phyloP scores from a whole-genome alignment of 2,888 invertebrate species.

The Eristalis tenax region DNA sequence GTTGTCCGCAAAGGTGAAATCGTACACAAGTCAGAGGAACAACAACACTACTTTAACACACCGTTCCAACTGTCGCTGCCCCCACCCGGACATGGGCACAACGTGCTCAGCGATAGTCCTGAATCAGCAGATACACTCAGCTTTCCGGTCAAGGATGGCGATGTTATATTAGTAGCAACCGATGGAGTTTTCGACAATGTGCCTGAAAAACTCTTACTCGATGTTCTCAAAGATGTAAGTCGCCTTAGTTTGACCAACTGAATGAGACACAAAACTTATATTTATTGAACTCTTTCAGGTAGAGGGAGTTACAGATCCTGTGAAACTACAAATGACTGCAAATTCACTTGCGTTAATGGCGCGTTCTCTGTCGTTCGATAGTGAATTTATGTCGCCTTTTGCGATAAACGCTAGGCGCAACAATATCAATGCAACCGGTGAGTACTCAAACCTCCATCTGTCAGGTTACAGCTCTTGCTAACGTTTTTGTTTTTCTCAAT shows the following conservation, averaged over 20 bases:
- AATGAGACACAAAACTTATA: background rate
- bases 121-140: slow-evolving; percentile 94
- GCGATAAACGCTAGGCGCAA: slow-evolving; percentile 95
- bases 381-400: slow-evolving; percentile 97
- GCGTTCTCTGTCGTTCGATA: slow-evolving; percentile 95
- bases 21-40: slow-evolving; percentile 96
- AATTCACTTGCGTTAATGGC: slow-evolving; percentile 98
- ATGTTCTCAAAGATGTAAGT: slow-evolving; percentile 88
- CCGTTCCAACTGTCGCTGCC: slow-evolving; percentile 98
- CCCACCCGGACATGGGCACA: slow-evolving; percentile 93
- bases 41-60: slow-evolving; percentile 99
- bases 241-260: background rate
- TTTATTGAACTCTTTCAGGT: slow-evolving; percentile 77
- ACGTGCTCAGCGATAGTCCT: slow-evolving; percentile 95
- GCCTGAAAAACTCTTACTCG: slow-evolving; percentile 93
- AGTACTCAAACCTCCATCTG: slow-evolving; percentile 73
- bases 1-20: slow-evolving; percentile 93
- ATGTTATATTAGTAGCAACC: slow-evolving; percentile 96
- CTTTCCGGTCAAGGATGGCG: slow-evolving; percentile 93
- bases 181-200: slow-evolving; percentile 99
- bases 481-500: slow-evolving; percentile 57
- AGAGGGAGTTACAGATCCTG: slow-evolving; percentile 88
- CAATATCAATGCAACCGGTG: slow-evolving; percentile 95
- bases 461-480: background rate
- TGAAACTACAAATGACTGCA: slow-evolving; percentile 92